Evolutionary conservation across 2,888 invertebrate genomes (phyloP).

Genomic region (Chrysomela aeneicollis): DNA sequence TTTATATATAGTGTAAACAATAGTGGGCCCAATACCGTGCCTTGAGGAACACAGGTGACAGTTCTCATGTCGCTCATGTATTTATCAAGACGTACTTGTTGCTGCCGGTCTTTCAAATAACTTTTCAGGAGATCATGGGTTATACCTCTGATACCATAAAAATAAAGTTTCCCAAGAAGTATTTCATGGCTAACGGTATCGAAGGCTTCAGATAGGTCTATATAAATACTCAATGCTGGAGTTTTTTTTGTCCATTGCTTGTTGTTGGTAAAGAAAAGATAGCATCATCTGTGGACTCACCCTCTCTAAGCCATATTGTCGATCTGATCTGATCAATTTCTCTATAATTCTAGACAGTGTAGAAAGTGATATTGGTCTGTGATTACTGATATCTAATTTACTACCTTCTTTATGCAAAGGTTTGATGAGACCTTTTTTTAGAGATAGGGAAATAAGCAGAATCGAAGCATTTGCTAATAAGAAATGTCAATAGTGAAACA

Average conservation of each 20-base stretch:
- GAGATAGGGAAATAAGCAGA: conserved; percentile 2
- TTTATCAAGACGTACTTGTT: too few species aligned
- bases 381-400: conserved; percentile 7
- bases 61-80: too few species aligned
- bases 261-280: background rate
- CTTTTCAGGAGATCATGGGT: too few species aligned
- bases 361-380: conserved; percentile 15
- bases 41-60: too few species aligned
- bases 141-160: too few species aligned
- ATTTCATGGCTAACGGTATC: too few species aligned
- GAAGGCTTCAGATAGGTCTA: background rate
- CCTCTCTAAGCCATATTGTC: background rate
- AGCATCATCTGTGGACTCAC: too few species aligned
- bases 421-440: conserved; percentile 4
- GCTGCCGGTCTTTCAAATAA: too few species aligned
- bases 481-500: background rate
- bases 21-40: too few species aligned
- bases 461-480: conserved; percentile 6
- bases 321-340: background rate
- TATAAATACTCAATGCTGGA: background rate
- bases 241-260: background rate
- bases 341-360: background rate
- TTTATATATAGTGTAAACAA: too few species aligned
- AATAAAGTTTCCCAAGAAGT: too few species aligned
- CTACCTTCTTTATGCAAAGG: background rate